phyloP scores from a whole-genome alignment of 2,113 vertebrate genomes.

The Pundamilia nyererei region DNA sequence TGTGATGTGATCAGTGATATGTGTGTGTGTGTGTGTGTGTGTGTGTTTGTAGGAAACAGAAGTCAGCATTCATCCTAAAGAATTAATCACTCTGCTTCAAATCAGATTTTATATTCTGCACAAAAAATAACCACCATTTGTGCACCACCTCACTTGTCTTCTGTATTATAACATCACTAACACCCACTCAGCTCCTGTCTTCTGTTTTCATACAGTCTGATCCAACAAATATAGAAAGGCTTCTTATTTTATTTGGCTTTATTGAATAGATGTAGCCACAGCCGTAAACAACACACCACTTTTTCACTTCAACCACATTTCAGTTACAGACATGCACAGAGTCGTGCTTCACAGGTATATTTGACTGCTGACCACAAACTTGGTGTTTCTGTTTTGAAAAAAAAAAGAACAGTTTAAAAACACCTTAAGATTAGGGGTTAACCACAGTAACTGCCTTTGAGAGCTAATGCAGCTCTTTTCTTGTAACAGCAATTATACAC shows the following conservation, averaged over 20 bases:
- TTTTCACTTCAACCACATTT: neutral
- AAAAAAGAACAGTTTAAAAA: neutral
- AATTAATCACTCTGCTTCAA: neutral
- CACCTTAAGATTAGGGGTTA: neutral
- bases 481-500: neutral
- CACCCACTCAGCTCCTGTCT: neutral
- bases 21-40: neutral
- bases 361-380: neutral
- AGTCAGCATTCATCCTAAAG: neutral
- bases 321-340: fast-evolving
- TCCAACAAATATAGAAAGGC: neutral
- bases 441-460: neutral
- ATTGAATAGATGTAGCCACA: neutral
- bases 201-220: neutral
- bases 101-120: neutral
- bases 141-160: neutral
- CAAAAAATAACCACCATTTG: neutral
- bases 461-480: neutral
- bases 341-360: fast-evolving
- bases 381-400: fast-evolving
- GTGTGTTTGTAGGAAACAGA: neutral
- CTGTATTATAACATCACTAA: fast-evolving
- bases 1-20: neutral
- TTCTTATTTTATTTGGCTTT: neutral
- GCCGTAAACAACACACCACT: neutral